phyloP scores from a whole-genome alignment of 2,113 vertebrate species.

The Sapayoa aenigma region DNA sequence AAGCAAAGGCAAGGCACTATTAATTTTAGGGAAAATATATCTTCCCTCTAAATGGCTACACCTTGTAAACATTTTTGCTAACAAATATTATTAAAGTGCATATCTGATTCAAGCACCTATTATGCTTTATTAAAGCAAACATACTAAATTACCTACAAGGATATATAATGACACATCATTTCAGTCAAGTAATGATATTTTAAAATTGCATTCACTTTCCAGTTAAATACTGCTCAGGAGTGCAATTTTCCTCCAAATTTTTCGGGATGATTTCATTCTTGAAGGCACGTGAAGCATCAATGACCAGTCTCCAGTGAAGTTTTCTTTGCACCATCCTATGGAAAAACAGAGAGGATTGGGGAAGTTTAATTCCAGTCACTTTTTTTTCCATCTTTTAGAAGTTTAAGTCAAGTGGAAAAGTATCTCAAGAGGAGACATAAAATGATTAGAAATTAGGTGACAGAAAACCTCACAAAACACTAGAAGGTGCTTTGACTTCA shows the following conservation, averaged over 20 bases:
- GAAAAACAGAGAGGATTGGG: not conserved
- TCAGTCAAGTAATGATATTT: not conserved
- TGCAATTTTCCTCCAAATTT: not conserved
- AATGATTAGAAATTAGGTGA: not conserved
- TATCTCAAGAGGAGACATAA: not conserved
- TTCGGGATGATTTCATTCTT: not conserved
- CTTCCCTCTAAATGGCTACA: not conserved
- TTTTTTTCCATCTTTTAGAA: not conserved
- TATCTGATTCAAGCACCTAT: conserved; percentile 27
- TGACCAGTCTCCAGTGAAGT: not conserved
- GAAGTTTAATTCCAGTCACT: not conserved
- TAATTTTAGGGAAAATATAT: not conserved
- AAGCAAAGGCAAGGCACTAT: not conserved
- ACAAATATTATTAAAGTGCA: conserved; percentile 14
- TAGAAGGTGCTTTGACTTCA: not conserved
- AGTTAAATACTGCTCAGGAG: not conserved
- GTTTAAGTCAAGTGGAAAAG: not conserved
- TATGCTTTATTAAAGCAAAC: conserved; percentile 1
- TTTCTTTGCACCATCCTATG: not conserved
- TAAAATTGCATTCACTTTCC: not conserved
- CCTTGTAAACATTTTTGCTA: conserved; percentile 23
- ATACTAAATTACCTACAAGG: not conserved
- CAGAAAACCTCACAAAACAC: not conserved
- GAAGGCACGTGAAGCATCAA: not conserved
- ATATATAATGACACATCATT: not conserved